These are phyloP conservation scores for Galeruca laticollis DNA, from an alignment of 2,888 invertebrate genomes.

Conservation along the genomic window DNA sequence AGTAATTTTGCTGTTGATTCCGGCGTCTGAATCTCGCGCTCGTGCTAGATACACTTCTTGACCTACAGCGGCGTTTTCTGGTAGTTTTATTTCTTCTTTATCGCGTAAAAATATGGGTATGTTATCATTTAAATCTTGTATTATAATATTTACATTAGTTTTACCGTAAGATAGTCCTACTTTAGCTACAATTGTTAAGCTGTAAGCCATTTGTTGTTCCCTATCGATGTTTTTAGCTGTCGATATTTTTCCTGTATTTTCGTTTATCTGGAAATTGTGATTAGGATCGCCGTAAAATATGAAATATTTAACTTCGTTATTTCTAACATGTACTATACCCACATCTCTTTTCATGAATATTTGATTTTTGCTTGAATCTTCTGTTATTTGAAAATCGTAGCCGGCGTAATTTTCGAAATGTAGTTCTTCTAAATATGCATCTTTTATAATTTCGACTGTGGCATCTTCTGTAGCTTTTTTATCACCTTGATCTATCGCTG, in stretches of 20 bases:
- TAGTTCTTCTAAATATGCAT: constrained; percentile 77
- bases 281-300: constrained; percentile 86
- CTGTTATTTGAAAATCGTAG: constrained; percentile 85
- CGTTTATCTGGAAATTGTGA: constrained; percentile 84
- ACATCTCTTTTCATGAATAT: constrained; percentile 78
- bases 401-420: constrained; percentile 82
- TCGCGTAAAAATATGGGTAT: constrained; percentile 85
- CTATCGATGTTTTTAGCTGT: constrained; percentile 86
- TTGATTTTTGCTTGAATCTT: constrained; percentile 78
- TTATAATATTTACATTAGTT: constrained; percentile 82
- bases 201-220: constrained; percentile 82
- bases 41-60: constrained; percentile 91
- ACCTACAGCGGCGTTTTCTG: constrained; percentile 93
- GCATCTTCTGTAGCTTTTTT: constrained; percentile 80
- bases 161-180: constrained; percentile 82
- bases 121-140: constrained; percentile 93
- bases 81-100: constrained; percentile 82
- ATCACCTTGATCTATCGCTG: constrained; percentile 86
- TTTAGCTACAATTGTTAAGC: constrained; percentile 83
- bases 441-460: constrained; percentile 82
- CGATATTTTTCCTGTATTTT: constrained; percentile 81
- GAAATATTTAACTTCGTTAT: constrained; percentile 71
- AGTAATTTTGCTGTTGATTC: constrained; percentile 86
- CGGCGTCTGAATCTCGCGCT: constrained; percentile 89
- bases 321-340: constrained; percentile 78